Evolutionary conservation across 1,140 invertebrate genomes (phyloP), one percentile per base, ranked within the genome.

Genomic region (Euura saliciscinereae): DNA sequence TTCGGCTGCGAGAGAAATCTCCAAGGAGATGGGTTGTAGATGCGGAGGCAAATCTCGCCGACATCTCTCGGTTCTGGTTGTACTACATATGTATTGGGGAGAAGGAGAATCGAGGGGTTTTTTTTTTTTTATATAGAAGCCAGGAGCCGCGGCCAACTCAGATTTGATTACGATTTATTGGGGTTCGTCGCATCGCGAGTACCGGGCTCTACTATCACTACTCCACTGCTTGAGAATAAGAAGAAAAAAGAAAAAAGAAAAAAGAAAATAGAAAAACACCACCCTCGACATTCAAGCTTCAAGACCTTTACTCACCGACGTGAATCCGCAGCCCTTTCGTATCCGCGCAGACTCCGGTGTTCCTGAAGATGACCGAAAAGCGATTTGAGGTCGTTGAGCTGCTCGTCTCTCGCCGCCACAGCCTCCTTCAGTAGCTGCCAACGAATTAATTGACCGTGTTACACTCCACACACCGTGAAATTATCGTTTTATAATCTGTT

Each of bases 341-440:
- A 90, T 4, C 85, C 83, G 4, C 87, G 84, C 4, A 92, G 82
- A 67, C 76, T 88, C 43, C 89, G 84, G 76, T 90, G 80, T 68
- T 91, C 84, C 71, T 93, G 89, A 69, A 94, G 83, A 84, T 92
- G 85, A 72, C 87, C 85, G 77, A 94, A 94, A 28, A 93, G 84
- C 11, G 82, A 82, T 77, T 91, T 89, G 44, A 94, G 84, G 71
- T 91, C 90, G 6, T 88, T 78, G 45, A 94, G 79, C 78, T 93
- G 92, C 11, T 84, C 82, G 78, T 90, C 87, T 42, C 91, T 79
- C 69, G 82, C 77, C n/a, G 75, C 74, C 2, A 86, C 85, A 13
- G 87, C 87, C 77, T 88, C 84, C 76, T 88, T 85, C 64, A 92
- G 68, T 66, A 81, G 59, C 81, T 83, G 46, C 43, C 71, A 78